These are phyloP conservation scores for Matsumyia berberina DNA, from an alignment of 2,888 invertebrate genomes.

Conservation along the genomic window DNA sequence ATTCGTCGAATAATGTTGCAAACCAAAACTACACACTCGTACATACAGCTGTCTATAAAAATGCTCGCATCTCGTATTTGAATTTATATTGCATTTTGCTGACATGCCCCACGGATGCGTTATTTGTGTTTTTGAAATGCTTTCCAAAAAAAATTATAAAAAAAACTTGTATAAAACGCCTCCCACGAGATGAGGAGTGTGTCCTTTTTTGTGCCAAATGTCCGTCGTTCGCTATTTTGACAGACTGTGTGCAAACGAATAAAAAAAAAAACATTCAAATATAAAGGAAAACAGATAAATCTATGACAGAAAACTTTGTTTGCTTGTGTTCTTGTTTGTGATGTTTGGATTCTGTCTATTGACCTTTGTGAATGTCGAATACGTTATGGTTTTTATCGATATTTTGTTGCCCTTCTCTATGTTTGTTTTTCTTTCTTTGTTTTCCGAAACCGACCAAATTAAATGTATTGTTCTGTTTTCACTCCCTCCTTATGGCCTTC, in stretches of 20 bases:
- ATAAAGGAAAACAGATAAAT: conserved; percentile 3
- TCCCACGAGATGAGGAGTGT: conserved; percentile 44
- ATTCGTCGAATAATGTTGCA: conserved; percentile 62
- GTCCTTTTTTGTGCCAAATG: conserved; percentile 23
- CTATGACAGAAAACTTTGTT: conserved; percentile 43
- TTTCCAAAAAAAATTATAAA: conserved; percentile 27
- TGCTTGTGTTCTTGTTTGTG: conserved; percentile 71
- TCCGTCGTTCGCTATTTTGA: conserved; percentile 8
- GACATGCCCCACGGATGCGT: conserved; percentile 48
- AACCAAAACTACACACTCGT: conserved; percentile 8
- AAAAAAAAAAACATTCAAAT: background rate
- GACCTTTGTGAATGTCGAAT: conserved; percentile 47
- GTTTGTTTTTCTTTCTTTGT: conserved; percentile 13
- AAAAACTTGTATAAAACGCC: conserved; percentile 8
- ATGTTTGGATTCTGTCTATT: conserved; percentile 55
- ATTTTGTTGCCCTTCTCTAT: background rate
- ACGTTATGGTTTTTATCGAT: conserved; percentile 18
- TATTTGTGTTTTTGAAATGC: conserved; percentile 53
- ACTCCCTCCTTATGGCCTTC: background rate
- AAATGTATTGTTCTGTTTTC: conserved; percentile 21
- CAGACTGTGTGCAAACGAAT: conserved; percentile 11
- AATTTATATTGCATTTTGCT: conserved; percentile 65
- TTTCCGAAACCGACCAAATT: background rate
- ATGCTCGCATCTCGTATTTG: conserved; percentile 57
- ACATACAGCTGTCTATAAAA: conserved; percentile 54